These are phyloP conservation scores for Patagioenas fasciata DNA, from an alignment of 2,113 vertebrate species.

Conservation along the genomic window DNA sequence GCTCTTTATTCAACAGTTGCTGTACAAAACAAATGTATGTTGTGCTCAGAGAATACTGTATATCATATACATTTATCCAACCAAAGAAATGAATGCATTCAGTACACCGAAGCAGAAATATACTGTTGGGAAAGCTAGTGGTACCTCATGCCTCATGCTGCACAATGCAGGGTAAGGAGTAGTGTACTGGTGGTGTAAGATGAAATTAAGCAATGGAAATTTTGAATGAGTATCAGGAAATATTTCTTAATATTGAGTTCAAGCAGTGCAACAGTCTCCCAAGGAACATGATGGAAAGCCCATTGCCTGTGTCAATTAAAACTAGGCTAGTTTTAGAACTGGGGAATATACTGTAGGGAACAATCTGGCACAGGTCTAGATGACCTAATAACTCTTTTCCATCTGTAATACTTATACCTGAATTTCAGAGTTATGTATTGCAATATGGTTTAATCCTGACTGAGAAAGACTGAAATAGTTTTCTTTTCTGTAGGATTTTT, in stretches of 20 bases:
- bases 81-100: background rate
- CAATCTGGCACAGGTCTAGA: constrained; percentile 14
- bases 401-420: constrained; percentile 16
- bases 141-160: background rate
- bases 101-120: background rate
- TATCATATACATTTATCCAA: constrained; percentile 19
- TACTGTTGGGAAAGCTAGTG: background rate
- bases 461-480: constrained; percentile 3
- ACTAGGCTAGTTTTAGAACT: constrained; percentile 35
- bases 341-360: constrained; percentile 35
- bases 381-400: constrained; percentile 56
- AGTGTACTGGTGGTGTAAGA: background rate
- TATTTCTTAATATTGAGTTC: constrained; percentile 31
- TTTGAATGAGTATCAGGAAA: constrained; percentile 16
- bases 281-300: constrained; percentile 47
- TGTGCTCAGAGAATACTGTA: constrained; percentile 28
- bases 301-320: constrained; percentile 51
- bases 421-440: constrained; percentile 32
- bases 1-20: constrained; percentile 65
- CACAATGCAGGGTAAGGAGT: background rate
- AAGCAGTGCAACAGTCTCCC: constrained; percentile 16
- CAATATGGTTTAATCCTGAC: constrained; percentile 36
- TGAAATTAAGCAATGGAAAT: constrained; percentile 12
- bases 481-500: background rate
- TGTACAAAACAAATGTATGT: constrained; percentile 58